These are phyloP conservation scores for Odontomachus brunneus DNA, from an alignment of 1,140 invertebrate genomes.

Conservation along the genomic window DNA sequence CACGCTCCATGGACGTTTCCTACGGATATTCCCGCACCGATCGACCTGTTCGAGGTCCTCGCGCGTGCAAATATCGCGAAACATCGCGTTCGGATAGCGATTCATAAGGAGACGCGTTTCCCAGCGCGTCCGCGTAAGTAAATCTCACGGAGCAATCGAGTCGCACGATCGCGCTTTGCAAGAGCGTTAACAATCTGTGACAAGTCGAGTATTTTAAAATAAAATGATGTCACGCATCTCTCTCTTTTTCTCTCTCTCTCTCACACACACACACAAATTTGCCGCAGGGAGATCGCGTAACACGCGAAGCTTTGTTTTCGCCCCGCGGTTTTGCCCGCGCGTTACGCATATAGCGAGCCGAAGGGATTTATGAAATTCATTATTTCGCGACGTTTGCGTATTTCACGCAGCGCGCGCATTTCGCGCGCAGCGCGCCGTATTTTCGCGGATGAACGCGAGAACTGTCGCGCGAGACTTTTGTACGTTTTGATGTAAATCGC, in stretches of 20 bases:
- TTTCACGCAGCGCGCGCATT: slow-evolving; percentile 17
- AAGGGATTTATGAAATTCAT: slow-evolving; percentile 47
- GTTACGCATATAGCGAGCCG: slow-evolving; percentile 5
- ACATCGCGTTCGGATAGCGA: too few species aligned
- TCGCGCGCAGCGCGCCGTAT: slow-evolving; percentile 7
- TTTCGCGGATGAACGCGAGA: slow-evolving; percentile 37
- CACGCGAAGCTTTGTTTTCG: neutral
- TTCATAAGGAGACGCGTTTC: too few species aligned
- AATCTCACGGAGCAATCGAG: too few species aligned
- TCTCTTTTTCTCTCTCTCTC: too few species aligned
- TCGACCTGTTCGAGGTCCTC: neutral
- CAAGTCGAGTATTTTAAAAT: slow-evolving; percentile 18
- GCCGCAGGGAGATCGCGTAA: neutral
- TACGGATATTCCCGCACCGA: neutral
- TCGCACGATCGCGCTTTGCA: slow-evolving; percentile 1
- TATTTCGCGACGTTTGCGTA: slow-evolving; percentile 36
- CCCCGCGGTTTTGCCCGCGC: slow-evolving; percentile 9
- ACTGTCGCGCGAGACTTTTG: slow-evolving; percentile 29
- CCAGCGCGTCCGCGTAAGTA: too few species aligned
- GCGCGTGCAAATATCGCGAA: too few species aligned
- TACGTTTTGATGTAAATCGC: slow-evolving; percentile 34
- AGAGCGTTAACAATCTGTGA: neutral
- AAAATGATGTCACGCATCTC: slow-evolving; percentile 12
- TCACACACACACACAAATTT: neutral
- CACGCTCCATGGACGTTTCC: slow-evolving; percentile 48